Base-by-base conservation (phyloP, 2,888 invertebrate genomes). In the Hirtodrosophila confusa region DNA sequence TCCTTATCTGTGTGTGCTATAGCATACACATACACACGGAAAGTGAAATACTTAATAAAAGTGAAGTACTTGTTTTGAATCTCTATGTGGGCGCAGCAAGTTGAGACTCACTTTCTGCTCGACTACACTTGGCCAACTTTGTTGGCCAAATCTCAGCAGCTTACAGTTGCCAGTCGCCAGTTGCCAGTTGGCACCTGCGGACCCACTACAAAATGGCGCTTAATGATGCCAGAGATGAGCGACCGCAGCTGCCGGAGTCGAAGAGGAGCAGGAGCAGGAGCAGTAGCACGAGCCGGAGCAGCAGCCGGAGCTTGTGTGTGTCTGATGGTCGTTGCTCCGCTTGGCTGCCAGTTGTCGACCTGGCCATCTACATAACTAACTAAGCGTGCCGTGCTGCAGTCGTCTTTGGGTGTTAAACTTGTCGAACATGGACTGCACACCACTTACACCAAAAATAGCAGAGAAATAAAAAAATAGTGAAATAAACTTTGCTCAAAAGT, bases 331-430 rank as follows among this genome's bases (percentile, higher is more conserved):
- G 58, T 41, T 69, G 75, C 75, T 69, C 50, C 70, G 75, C 60
- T 69, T 69, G 65, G 75, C 31, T 75, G 75, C 37, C 57, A 73
- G 60, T 75, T 74, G 74, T 62, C 75, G 75, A 70, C 71, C 70
- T 74, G 76, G 65, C 65, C 84, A 90, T 89, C 90, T 88, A 80
- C 88, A 89, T 84, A 88, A 86, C 88, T 82, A 89, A 89, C 90
- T 88, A 84, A 89, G 89, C 89, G 87, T 89, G 76, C 83, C 80
- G 66, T 82, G 80, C 85, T 71, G 77, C 76, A 82, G 60, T 71
- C 73, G 65, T 63, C 70, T 74, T 70, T 63, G 66, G 71, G 76
- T 77, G 86, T 82, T 79, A 69, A 68, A 72, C 86, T 85, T 83
- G 82, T 86, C 83, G 80, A 75, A 86, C 78, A 83, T 68, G 80